phyloP scores from a whole-genome alignment of 2,888 invertebrate genomes.

The Graphium colonna region DNA sequence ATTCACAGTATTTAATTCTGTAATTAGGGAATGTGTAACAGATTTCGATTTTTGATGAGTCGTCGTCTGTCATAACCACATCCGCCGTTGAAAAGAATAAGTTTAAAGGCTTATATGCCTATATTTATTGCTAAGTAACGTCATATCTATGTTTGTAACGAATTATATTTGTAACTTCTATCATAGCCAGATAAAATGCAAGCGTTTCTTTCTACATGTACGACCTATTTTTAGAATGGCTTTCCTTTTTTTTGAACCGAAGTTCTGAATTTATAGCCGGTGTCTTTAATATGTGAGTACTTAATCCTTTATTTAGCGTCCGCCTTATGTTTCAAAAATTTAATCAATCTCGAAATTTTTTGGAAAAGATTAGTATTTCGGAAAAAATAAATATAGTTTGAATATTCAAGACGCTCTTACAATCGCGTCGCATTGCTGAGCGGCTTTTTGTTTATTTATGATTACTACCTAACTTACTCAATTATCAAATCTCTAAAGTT shows the following conservation, averaged over 20 bases:
- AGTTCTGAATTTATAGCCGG: slow-evolving; percentile 32
- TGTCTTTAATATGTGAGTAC: no score
- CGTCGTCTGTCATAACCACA: slow-evolving; percentile 57
- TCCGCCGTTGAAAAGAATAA: slow-evolving; percentile 52
- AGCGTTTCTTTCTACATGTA: slow-evolving; percentile 37
- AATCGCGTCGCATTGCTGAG: no score
- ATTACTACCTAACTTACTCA: no score
- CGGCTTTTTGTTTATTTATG: no score
- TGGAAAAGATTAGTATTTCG: no score
- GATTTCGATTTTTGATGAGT: slow-evolving; percentile 56
- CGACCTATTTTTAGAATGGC: slow-evolving; percentile 77
- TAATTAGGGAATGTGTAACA: slow-evolving; percentile 27
- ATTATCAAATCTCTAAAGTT: no score
- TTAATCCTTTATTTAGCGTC: no score
- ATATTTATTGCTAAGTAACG: slow-evolving; percentile 45
- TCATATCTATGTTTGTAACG: slow-evolving; percentile 39
- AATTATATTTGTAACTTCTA: neutral
- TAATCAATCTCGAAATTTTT: no score
- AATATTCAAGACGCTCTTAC: no score
- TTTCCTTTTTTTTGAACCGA: slow-evolving; percentile 60
- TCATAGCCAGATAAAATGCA: neutral
- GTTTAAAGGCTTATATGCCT: slow-evolving; percentile 16
- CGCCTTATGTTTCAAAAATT: no score
- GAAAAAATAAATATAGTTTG: no score
- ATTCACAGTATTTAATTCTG: neutral